Evolutionary conservation across 23 tunicate species (phyloP), one percentile per base, ranked within the genome.

Genomic region (Trididemnum nubilum): DNA sequence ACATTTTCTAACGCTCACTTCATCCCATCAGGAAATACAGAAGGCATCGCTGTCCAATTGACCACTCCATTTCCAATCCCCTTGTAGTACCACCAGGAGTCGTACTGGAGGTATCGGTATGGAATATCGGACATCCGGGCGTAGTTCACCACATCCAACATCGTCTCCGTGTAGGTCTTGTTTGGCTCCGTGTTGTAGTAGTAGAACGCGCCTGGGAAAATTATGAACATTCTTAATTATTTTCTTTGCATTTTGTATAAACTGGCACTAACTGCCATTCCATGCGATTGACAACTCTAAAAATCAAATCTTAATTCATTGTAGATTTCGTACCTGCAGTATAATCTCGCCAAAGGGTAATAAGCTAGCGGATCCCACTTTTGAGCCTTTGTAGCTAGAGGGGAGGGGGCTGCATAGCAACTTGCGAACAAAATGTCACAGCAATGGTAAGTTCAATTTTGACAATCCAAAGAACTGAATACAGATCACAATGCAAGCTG

Each of bases 31-130:
- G 98, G 98, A 75, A 94, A 94, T 12, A 87, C 84, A 31, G 69
- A 38, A 0, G 86, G 84, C 89, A 80, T 88, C 1, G 94, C 82
- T 1, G 93, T 88, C 98, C 98, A 94, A 35, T 94, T 88, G 49
- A 77, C 78, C 24, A 94, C 98, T 15, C 98, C 98, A 57, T 88
- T 36, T 52, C 66, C 94, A 5, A 81, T 57, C 4, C 98, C 94
- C 37, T 94, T 94, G 60, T 94, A 84, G 66, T 94, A 94, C 86
- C 88, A 94, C 98, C 98, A 94, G 1, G 98, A 94, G 54, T 94
- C 98, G 69, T 94, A 94, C 57, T 94, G 98, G 12, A 94, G 30
- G 44, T 88, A 88, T 70, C 90, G 74, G 77, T 83, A 87, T 0
- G 98, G 98, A 24, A 94, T 88, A 18, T 81, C 84, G 21, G 69